Evolutionary conservation across 2,888 invertebrate species (phyloP), one percentile per base, ranked within the genome.

Genomic region (Lobophora halterata): DNA sequence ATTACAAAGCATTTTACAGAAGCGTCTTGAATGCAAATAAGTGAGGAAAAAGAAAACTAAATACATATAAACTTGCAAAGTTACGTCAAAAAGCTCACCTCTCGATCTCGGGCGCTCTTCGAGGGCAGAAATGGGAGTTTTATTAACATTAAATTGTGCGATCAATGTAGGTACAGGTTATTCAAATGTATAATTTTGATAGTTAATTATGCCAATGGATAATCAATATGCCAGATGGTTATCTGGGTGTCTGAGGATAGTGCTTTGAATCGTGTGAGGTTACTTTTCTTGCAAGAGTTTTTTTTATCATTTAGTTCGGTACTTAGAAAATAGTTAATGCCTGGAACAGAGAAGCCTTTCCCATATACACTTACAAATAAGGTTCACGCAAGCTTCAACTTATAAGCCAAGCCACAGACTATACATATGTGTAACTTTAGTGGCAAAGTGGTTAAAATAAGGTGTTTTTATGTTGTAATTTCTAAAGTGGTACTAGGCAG

Each of bases 71-170:
- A 45, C 16, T 31, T 18, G 40, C 21, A 24, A 24, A 16, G 14
- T 29, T 14, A 30, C n/a, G 12, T 8, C 3, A 16, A 26, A 23
- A 37, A 33, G 56, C 77, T 75, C 69, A 79, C 80, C 79, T 80
- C 56, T 55, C 55, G 26, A 57, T 53, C 48, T 64, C 64, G 42
- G 60, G 59, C 50, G 69, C 72, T 74, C 82, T 83, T 66, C 65
- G 64, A 52, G 55, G 58, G 81, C 82, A 61, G 73, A 77, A 77
- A 60, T 78, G 58, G 62, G 40, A 59, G 70, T 73, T 68, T 76
- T 72, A 74, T 62, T 55, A 43, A 27, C 46, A 43, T 48, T 36
- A 58, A 63, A 58, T 65, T 80, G 79, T 82, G 80, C 82, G 43
- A 72, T 80, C 78, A 81, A 80, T 71, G 57, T 64, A 51, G 58